Conservation (phyloP, 2,888 invertebrate species). For the Andrena bucephala region DNA sequence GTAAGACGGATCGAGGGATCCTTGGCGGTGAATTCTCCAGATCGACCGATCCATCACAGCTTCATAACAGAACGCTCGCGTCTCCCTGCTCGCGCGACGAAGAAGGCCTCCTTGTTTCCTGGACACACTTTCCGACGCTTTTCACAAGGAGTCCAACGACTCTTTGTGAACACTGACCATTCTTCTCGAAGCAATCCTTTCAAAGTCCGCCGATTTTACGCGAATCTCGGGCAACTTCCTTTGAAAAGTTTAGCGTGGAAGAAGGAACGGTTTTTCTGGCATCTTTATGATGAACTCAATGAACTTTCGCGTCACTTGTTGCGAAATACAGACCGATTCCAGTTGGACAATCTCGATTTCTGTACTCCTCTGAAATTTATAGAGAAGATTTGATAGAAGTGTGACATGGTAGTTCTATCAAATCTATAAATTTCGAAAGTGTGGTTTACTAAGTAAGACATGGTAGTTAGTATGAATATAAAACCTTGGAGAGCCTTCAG, state of each 20-base stretch:
- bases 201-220: conserved; percentile 4
- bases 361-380: not conserved
- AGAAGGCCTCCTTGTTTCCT: conserved; percentile 37
- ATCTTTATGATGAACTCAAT: not conserved
- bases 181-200: conserved; percentile 16
- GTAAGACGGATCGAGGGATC: conserved; percentile 72
- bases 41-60: conserved; percentile 63
- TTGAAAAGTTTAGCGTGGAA: not conserved
- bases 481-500: too few species aligned
- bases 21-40: conserved; percentile 35
- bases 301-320: not conserved
- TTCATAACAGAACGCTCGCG: conserved; percentile 39
- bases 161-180: not conserved
- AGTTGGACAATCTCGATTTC: too few species aligned
- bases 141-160: conserved; percentile 1
- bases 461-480: not conserved
- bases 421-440: too few species aligned
- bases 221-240: conserved; percentile 4
- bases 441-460: too few species aligned
- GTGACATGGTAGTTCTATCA: too few species aligned
- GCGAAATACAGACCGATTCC: too few species aligned
- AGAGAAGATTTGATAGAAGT: not conserved
- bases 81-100: conserved; percentile 15
- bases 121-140: not conserved
- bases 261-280: not conserved